Evolutionary conservation across 2,888 invertebrate genomes (phyloP).

Genomic region (Chelonus formosanus): DNA sequence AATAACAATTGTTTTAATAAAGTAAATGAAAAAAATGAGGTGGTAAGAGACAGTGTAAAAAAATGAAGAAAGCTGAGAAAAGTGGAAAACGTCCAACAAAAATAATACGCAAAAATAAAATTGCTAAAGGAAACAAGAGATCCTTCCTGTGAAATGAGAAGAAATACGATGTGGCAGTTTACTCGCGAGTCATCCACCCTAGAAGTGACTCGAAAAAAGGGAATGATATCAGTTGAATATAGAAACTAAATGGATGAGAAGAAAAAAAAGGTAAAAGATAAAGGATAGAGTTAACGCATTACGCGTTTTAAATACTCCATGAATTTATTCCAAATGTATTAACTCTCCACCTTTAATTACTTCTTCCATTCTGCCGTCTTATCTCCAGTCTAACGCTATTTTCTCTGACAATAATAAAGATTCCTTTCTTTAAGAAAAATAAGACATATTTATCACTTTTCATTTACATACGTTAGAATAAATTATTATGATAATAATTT

Average conservation of each 20-base stretch:
- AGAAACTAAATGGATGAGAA: not conserved
- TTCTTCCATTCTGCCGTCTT: constrained; percentile 24
- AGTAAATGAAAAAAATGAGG: not conserved
- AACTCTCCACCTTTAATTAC: constrained; percentile 28
- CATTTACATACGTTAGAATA: no score
- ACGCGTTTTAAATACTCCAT: constrained; percentile 28
- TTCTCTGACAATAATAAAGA: constrained; percentile 9
- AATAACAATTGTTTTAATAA: not conserved
- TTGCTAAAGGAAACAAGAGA: constrained; percentile 21
- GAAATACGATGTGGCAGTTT: constrained; percentile 31
- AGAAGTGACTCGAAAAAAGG: constrained; percentile 2
- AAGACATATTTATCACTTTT: no score
- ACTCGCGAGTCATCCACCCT: constrained; percentile 22
- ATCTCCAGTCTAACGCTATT: constrained; percentile 10
- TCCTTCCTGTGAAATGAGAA: constrained; percentile 23
- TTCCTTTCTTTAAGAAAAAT: no score
- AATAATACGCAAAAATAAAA: constrained; percentile 17
- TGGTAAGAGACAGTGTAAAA: not conserved
- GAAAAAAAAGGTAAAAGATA: not conserved
- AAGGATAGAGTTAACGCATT: constrained; percentile 18
- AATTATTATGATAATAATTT: no score
- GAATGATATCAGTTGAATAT: not conserved
- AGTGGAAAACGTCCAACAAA: constrained; percentile 18
- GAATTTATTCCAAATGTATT: constrained; percentile 28
- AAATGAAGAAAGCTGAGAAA: constrained; percentile 22